Evolutionary conservation across 2,888 invertebrate species (phyloP).

Genomic region (Hybos culiciformis): DNA sequence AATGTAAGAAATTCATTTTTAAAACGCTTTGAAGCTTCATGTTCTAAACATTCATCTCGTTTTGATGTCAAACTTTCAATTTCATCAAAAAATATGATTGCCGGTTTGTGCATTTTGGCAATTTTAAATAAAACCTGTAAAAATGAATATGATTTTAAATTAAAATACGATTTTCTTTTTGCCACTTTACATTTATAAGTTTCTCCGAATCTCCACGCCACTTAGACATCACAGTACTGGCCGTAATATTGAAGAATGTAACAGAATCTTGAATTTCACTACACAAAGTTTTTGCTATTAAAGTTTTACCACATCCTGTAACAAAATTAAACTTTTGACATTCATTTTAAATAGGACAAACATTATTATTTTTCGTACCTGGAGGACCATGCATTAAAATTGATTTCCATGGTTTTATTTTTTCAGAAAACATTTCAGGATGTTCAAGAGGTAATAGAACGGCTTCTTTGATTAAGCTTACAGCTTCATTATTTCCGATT

Average conservation of each 20-base stretch:
- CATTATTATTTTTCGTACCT: constrained; percentile 15
- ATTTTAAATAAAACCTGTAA: constrained; percentile 69
- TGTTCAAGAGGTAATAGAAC: constrained; percentile 66
- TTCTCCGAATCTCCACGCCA: constrained; percentile 96
- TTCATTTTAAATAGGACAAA: neutral
- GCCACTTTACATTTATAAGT: constrained; percentile 67
- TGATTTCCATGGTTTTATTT: constrained; percentile 72
- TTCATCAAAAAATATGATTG: constrained; percentile 88
- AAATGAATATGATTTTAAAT: neutral
- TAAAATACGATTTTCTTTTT: neutral
- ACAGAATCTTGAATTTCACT: constrained; percentile 52
- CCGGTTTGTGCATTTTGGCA: constrained; percentile 71
- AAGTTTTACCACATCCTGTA: constrained; percentile 70
- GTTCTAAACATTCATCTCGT: constrained; percentile 51
- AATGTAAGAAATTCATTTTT: constrained; percentile 80
- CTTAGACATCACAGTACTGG: constrained; percentile 82
- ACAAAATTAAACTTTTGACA: neutral
- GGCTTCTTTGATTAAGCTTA: constrained; percentile 69
- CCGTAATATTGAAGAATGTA: constrained; percentile 83
- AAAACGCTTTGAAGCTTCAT: constrained; percentile 75
- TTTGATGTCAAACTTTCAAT: constrained; percentile 70
- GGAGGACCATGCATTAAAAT: constrained; percentile 48
- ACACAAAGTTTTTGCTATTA: constrained; percentile 78
- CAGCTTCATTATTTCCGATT: constrained; percentile 59
- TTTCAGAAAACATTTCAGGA: constrained; percentile 55